Conservation (phyloP, 2,113 vertebrate genomes). For the Archocentrus centrarchus region DNA sequence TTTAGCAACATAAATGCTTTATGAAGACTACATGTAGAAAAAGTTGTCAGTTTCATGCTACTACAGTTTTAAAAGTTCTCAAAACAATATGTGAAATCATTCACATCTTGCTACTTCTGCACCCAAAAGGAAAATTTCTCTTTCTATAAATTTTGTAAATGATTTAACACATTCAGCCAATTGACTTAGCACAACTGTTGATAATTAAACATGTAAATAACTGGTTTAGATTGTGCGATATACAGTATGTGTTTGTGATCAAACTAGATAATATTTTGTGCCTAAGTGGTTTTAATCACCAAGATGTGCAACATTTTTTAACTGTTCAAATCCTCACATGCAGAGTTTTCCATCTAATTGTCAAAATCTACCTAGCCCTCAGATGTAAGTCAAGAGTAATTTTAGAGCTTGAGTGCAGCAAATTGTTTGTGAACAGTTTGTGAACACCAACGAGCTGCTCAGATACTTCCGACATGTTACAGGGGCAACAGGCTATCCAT, state of each 20-base stretch:
- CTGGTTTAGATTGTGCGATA: not conserved
- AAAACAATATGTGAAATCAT: too few species aligned
- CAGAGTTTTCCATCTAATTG: not conserved
- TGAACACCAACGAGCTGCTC: too few species aligned
- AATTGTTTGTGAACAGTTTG: too few species aligned
- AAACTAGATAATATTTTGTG: not conserved
- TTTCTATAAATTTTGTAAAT: not conserved
- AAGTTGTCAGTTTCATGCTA: not conserved
- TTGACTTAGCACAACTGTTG: too few species aligned
- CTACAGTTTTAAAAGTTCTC: not conserved
- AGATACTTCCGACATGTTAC: too few species aligned
- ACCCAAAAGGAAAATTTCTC: not conserved
- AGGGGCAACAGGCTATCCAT: not conserved
- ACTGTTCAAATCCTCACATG: fast-evolving
- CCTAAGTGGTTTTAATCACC: not conserved
- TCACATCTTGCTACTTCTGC: not conserved
- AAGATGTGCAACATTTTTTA: not conserved
- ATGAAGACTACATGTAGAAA: not conserved
- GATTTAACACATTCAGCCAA: not conserved
- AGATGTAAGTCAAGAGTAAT: too few species aligned
- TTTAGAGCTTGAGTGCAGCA: too few species aligned
- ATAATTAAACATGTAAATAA: too few species aligned
- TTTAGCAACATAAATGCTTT: not conserved
- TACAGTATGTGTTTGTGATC: not conserved
- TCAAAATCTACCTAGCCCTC: not conserved